Percentiles rank a stretch among this genome's conserved stretches.
Conservation (phyloP, 2,888 invertebrate species). For the Thera britannica region DNA sequence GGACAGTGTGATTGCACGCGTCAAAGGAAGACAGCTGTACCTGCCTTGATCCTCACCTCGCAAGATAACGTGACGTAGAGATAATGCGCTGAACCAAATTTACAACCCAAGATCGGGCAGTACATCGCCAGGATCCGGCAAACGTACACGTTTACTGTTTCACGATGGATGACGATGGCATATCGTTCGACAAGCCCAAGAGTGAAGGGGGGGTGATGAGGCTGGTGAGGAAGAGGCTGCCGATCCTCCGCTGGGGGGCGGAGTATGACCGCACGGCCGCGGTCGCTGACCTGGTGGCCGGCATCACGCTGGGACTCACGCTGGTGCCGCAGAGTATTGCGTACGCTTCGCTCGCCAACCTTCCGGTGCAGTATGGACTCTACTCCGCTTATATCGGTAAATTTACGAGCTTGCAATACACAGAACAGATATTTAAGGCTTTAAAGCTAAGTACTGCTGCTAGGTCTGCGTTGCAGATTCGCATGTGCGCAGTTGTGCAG, state of each 20-base stretch:
- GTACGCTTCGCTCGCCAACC: conserved; percentile 93
- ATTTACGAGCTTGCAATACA: conserved; percentile 19
- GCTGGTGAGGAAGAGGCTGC: conserved; percentile 68
- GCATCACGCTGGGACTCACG: conserved; percentile 94
- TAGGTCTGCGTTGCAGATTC: too few species aligned
- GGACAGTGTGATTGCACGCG: not conserved
- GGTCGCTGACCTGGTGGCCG: conserved; percentile 93
- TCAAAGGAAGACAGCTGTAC: not conserved
- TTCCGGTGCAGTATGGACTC: conserved; percentile 95
- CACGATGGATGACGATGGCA: conserved; percentile 54
- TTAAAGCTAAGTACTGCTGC: too few species aligned
- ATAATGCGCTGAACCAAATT: conserved; percentile 45
- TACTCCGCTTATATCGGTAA: conserved; percentile 95
- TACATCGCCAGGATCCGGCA: conserved; percentile 15
- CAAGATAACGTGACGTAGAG: conserved; percentile 42
- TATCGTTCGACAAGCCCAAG: conserved; percentile 37
- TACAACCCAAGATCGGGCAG: conserved; percentile 12
- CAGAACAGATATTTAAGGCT: too few species aligned
- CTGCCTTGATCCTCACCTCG: conserved; percentile 13
- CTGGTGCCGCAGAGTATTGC: conserved; percentile 97
- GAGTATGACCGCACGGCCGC: conserved; percentile 88
- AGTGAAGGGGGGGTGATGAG: conserved; percentile 33
- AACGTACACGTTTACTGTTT: not conserved
- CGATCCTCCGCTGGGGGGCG: conserved; percentile 87
- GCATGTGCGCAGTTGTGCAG: too few species aligned